phyloP scores from a whole-genome alignment of 2,113 vertebrate species.

The Bufo bufo region DNA sequence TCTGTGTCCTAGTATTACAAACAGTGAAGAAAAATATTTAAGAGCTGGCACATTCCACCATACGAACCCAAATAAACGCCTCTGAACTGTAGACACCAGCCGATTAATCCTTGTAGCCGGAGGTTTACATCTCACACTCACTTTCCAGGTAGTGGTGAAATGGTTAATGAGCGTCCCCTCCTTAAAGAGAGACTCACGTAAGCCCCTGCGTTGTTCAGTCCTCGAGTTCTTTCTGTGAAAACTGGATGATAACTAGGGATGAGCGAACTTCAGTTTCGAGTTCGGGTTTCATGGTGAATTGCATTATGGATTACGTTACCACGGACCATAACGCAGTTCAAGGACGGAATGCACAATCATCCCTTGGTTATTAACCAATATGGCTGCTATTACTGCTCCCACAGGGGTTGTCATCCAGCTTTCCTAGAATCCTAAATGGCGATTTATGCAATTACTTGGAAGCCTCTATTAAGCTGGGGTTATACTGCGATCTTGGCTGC shows the following conservation, averaged over 20 bases:
- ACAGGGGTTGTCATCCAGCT: neutral
- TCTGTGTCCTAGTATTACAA: slow-evolving; percentile 54
- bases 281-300: too few relatives aligned
- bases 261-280: too few relatives aligned
- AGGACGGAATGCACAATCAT: too few relatives aligned
- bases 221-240: neutral
- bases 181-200: neutral
- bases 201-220: neutral
- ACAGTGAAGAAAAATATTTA: slow-evolving; percentile 58
- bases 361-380: neutral
- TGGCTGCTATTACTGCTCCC: neutral
- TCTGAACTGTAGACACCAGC: slow-evolving; percentile 41
- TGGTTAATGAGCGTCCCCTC: slow-evolving; percentile 15
- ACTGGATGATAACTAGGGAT: neutral
- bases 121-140: neutral
- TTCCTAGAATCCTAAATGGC: neutral
- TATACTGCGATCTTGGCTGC: too few relatives aligned
- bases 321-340: too few relatives aligned
- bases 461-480: too few relatives aligned
- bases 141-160: slow-evolving; percentile 16
- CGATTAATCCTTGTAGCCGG: slow-evolving; percentile 22
- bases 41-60: slow-evolving; percentile 47
- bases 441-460: too few relatives aligned
- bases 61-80: slow-evolving; percentile 54
- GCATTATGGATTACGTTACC: too few relatives aligned